Evolutionary conservation across 2,797 vertebrate species (phyloP).

Genomic region (Etheostoma perlongum): DNA sequence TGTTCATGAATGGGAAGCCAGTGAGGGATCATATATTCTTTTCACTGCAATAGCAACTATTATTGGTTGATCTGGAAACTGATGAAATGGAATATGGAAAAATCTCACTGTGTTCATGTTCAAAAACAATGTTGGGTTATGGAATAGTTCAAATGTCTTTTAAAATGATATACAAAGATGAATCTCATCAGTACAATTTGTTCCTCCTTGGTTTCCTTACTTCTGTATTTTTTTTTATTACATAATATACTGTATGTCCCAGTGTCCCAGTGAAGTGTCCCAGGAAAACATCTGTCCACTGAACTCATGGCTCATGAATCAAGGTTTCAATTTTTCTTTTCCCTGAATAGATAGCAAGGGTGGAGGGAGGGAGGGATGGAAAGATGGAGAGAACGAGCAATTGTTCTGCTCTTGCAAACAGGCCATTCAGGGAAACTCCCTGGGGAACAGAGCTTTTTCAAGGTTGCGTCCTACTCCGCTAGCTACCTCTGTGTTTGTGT

Average conservation of each 20-base stretch:
- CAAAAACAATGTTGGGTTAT: background rate
- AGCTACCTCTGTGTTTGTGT: slow-evolving; percentile 54
- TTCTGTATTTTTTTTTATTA: background rate
- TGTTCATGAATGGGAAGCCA: slow-evolving; percentile 1
- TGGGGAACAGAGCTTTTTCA: slow-evolving; percentile 73
- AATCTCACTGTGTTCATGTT: background rate
- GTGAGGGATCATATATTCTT: background rate
- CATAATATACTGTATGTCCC: background rate
- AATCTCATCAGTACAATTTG: background rate
- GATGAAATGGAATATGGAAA: background rate
- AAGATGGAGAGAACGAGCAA: slow-evolving; percentile 60
- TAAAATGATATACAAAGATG: background rate
- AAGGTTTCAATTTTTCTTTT: slow-evolving; percentile 51
- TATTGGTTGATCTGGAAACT: background rate
- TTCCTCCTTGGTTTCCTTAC: background rate
- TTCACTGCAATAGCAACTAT: background rate
- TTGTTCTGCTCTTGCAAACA: slow-evolving; percentile 77
- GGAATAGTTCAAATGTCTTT: background rate
- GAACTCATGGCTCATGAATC: slow-evolving; percentile 54
- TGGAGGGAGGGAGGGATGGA: slow-evolving; percentile 55
- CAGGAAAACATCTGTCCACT: slow-evolving; percentile 46
- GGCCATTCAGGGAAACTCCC: slow-evolving; percentile 74
- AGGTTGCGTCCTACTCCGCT: slow-evolving; percentile 78
- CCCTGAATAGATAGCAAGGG: slow-evolving; percentile 27
- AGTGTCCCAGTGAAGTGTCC: slow-evolving; percentile 31